Evolutionary conservation across 2,888 invertebrate species (phyloP).

Genomic region (Chymomyza fuscimana): DNA sequence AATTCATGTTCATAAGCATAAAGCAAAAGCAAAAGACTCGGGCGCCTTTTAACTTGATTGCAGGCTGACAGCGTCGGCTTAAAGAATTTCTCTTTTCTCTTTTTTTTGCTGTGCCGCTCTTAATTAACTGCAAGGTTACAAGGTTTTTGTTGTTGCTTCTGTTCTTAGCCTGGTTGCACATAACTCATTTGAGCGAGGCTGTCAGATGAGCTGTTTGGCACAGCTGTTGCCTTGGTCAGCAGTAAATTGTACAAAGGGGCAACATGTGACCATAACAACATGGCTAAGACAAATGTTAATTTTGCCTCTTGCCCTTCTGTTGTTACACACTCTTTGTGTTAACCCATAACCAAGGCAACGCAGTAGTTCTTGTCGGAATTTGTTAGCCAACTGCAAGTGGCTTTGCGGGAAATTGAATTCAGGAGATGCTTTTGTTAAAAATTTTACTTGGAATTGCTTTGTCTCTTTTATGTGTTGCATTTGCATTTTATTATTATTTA

Average conservation of each 20-base stretch:
- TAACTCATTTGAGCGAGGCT: conserved; percentile 1
- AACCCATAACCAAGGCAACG: neutral
- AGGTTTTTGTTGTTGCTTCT: neutral
- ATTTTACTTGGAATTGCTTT: neutral
- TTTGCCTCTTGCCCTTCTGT: neutral
- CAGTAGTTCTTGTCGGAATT: neutral
- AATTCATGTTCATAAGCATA: no score
- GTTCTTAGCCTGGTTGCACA: conserved; percentile 1
- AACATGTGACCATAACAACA: conserved; percentile 7
- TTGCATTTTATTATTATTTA: conserved; percentile 16
- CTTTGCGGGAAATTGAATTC: neutral
- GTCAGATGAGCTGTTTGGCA: conserved; percentile 21
- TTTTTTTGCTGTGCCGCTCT: conserved; percentile 22
- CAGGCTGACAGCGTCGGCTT: conserved; percentile 15
- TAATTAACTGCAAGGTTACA: no score
- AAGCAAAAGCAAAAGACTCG: neutral
- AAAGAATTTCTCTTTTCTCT: conserved; percentile 17
- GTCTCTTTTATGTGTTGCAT: neutral
- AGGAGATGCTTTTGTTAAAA: neutral
- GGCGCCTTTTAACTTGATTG: neutral
- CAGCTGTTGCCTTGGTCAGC: conserved; percentile 19
- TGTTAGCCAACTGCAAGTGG: neutral
- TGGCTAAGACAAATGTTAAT: conserved; percentile 32
- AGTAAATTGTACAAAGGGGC: conserved; percentile 1
- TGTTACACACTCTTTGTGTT: neutral